These are phyloP conservation scores for Strigamia crassipes DNA, from an alignment of 2,888 invertebrate species.

Conservation along the genomic window DNA sequence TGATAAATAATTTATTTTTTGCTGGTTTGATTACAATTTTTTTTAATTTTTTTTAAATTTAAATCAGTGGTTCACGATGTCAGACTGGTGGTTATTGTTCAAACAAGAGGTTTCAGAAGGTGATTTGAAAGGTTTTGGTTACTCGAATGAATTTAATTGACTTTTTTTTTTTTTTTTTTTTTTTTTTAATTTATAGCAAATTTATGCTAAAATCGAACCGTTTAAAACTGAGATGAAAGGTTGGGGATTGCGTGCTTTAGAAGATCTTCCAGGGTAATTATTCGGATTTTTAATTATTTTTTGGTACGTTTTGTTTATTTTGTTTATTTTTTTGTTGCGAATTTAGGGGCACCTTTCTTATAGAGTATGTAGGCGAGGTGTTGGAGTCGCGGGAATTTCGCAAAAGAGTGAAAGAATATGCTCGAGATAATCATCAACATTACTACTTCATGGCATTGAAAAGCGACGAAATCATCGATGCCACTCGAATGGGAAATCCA, in stretches of 20 bases:
- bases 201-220: constrained; percentile 80
- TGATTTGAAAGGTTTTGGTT: constrained; percentile 51
- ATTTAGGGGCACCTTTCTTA: constrained; percentile 85
- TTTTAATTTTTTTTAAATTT: too few species aligned
- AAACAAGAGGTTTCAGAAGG: constrained; percentile 89
- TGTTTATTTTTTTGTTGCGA: neutral
- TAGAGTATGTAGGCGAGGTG: constrained; percentile 99
- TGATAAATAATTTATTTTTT: neutral
- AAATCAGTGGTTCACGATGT: constrained; percentile 86
- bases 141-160: neutral
- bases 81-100: constrained; percentile 87
- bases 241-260: constrained; percentile 81
- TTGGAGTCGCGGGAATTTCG: constrained; percentile 90
- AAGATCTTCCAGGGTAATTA: constrained; percentile 74
- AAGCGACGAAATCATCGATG: constrained; percentile 93
- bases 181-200: constrained; percentile 59
- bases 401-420: constrained; percentile 83
- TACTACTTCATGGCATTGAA: constrained; percentile 98
- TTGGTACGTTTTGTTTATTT: neutral
- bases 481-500: constrained; percentile 91
- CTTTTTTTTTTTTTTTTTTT: constrained; percentile 45
- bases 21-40: constrained; percentile 23
- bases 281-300: neutral
- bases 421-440: constrained; percentile 85
- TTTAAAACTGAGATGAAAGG: constrained; percentile 88